These are phyloP conservation scores for Platalea minor DNA, from an alignment of 2,797 vertebrate species.

Conservation along the genomic window DNA sequence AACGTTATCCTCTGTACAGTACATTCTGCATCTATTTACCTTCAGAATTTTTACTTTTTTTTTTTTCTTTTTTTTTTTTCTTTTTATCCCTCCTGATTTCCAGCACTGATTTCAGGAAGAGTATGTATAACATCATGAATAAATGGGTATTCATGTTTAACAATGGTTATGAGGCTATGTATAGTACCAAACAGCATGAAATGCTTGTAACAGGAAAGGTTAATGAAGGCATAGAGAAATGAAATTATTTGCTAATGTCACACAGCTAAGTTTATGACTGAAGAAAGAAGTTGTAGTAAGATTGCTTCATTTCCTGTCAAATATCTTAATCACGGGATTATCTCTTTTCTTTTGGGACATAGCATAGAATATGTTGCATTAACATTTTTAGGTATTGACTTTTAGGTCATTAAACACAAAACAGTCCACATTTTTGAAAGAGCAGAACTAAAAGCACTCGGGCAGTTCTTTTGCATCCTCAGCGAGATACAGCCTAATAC, in stretches of 20 bases:
- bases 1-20: background rate
- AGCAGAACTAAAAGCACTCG: background rate
- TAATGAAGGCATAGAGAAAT: conserved; percentile 4
- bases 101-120: background rate
- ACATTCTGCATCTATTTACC: background rate
- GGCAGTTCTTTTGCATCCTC: background rate
- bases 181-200: background rate
- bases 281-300: background rate
- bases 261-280: background rate
- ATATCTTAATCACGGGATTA: background rate
- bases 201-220: background rate
- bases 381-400: background rate
- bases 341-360: background rate
- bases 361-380: background rate
- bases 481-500: background rate
- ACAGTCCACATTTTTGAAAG: background rate
- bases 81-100: background rate
- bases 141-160: background rate
- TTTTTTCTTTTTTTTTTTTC: background rate
- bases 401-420: background rate
- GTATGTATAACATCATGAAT: background rate
- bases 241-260: background rate
- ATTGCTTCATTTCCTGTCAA: background rate
- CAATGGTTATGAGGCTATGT: background rate
- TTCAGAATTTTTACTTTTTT: background rate